phyloP scores from a whole-genome alignment of 1,140 invertebrate genomes.

The Bombus pyrosoma region DNA sequence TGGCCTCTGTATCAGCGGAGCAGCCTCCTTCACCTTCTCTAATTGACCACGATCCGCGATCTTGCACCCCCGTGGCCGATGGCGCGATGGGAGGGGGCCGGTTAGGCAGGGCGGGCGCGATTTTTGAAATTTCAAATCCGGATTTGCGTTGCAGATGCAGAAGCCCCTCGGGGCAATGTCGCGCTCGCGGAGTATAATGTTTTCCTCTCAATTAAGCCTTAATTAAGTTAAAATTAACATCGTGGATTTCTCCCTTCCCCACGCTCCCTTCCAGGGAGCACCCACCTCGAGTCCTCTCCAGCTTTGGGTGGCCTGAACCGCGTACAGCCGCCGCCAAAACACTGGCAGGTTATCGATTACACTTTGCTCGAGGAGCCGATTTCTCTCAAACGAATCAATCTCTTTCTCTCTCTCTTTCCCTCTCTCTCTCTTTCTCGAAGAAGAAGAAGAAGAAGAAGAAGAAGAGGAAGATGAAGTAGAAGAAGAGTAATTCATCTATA shows the following conservation, averaged over 20 bases:
- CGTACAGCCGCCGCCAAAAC: constrained; percentile 77
- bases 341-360: constrained; percentile 26
- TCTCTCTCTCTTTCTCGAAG: too few species aligned
- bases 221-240: constrained; percentile 84
- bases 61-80: constrained; percentile 61
- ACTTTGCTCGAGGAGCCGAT: too few species aligned
- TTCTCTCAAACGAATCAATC: background rate
- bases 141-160: constrained; percentile 82
- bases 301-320: constrained; percentile 80
- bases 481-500: too few species aligned
- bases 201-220: constrained; percentile 84
- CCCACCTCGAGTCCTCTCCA: constrained; percentile 76
- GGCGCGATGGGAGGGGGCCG: constrained; percentile 4
- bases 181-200: constrained; percentile 82
- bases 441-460: background rate
- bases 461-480: too few species aligned
- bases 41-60: constrained; percentile 81
- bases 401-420: fast-evolving
- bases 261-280: constrained; percentile 67
- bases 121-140: constrained; percentile 80
- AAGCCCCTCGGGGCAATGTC: constrained; percentile 75
- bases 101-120: constrained; percentile 64
- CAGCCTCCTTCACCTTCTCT: constrained; percentile 72
- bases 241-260: constrained; percentile 77
- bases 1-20: constrained; percentile 38